Evolutionary conservation across 2,888 invertebrate species (phyloP), one percentile per base, ranked within the genome.

Genomic region (Caenorhabditis imperialis): DNA sequence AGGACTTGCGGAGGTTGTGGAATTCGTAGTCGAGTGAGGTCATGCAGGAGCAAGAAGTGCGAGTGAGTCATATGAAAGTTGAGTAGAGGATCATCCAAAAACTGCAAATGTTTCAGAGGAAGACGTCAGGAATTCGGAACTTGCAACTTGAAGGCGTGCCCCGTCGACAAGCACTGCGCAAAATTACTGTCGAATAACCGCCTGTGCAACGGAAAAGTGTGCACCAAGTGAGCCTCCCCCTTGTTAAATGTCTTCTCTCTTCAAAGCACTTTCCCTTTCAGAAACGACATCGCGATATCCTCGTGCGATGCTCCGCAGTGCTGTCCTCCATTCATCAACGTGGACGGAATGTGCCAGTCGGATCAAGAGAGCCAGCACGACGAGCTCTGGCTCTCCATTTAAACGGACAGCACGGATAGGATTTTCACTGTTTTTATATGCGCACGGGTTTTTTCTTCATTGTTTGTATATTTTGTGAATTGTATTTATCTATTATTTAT

Each of bases 1-100:
- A 62, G 83, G 30, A 75, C 81, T 8, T 87, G 87, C 70, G 87
- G 87, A 7, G 87, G 83, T 10, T 87, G 87, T 48, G 87, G 87
- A 38, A 83, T 86, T 45, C 57, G 78, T 16, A 77, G 79, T 44
- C 65, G 86, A 14, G 63, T 81, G 0, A 51, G 87, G 7, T 48
- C 63, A 10, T 87, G 87, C 54, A 69, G 75, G 5, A 81, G 79
- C 1, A 80, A 75, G 37, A 78, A 79, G 18, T 87, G 87, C 86
- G 75, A 80, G 86, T 86, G 65, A 69, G 84, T 76, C 0, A 5
- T 14, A 18, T 60, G n/a, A 16, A 22, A 33, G 18, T 14, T 22
- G 20, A 10, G 18, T 18, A 12, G 10, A 14, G 14, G 5, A 20
- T n/a, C 3, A 8, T n/a, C 16, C 7, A 30, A 38, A 44, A 48